Base-by-base conservation (phyloP, 2,888 invertebrate species). In the Dermolepida albohirtum region DNA sequence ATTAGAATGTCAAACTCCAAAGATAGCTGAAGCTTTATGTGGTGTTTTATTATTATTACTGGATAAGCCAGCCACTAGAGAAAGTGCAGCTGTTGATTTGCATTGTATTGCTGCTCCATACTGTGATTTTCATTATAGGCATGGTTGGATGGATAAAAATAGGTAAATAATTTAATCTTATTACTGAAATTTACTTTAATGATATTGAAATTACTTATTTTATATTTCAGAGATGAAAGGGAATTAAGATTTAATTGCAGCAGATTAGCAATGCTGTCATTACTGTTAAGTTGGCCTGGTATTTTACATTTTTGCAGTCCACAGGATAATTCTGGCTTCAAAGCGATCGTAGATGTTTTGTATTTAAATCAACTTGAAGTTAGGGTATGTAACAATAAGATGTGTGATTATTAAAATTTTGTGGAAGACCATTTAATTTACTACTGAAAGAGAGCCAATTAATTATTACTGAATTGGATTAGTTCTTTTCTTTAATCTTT, bases 261-360 rank as follows among this genome's bases (percentile, higher is more conserved):
- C 77, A 90, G 95, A 68, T 84, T 94, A 69, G 95, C 95, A 11
- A 83, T 95, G 69, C 85, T 96, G 55, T 94, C 95, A 71, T 89
- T 94, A 68, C 83, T 97, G 70, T 90, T 96, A 70, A 97, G 97
- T 73, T 98, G 96, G 93, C 91, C 96, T 44, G 97, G 97, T 64
- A 86, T 95, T 71, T 85, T 95, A 68, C 94, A 94, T 83, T 94
- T 95, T 84, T 95, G 95, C 81, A 90, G 92, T 82, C 94, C 94
- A 10, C 86, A 86, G 75, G 89, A 90, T 78, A 85, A 88, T 69
- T 91, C 91, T 22, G 94, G 94, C 5, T 85, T 95, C 70, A 89
- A 89, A 75, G 92, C 94, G 62, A 88, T 95, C 72, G 90, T 94
- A 27, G 90, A 92, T 75, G 91, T 91, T 64, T 85, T 97, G 47